Percentiles rank a stretch among this genome's conserved stretches.
Conservation (phyloP, 1,140 invertebrate genomes). For the Drosophila takahashii region DNA sequence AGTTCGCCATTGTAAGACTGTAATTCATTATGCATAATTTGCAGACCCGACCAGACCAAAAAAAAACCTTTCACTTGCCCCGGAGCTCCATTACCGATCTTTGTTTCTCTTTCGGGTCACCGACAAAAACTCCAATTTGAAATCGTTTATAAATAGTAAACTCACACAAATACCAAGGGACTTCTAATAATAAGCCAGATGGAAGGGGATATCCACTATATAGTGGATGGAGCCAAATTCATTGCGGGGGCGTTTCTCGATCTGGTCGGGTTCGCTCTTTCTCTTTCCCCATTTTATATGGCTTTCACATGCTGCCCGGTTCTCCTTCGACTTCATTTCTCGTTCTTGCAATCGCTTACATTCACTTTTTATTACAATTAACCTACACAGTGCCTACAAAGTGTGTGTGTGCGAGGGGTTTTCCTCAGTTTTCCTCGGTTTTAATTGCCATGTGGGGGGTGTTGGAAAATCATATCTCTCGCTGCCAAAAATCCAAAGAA, state of each 20-base stretch:
- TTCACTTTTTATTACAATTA: conserved; percentile 64
- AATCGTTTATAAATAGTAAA: conserved; percentile 56
- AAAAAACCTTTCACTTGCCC: conserved; percentile 59
- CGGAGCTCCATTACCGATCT: conserved; percentile 12
- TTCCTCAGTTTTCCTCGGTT: conserved; percentile 1
- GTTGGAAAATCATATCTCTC: conserved; percentile 24
- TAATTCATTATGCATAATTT: conserved; percentile 23
- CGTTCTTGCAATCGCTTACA: conserved; percentile 48
- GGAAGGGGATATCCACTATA: neutral
- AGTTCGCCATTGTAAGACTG: conserved; percentile 3
- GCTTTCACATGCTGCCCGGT: conserved; percentile 56
- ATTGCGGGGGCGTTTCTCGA: conserved; percentile 70
- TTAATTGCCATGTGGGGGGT: conserved; percentile 48
- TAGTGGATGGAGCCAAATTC: conserved; percentile 28
- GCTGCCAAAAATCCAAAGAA: conserved; percentile 44
- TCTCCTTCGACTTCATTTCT: conserved; percentile 40
- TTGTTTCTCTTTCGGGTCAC: conserved; percentile 8
- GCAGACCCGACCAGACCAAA: neutral
- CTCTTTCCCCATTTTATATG: conserved; percentile 10
- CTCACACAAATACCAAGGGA: conserved; percentile 21
- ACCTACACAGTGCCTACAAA: conserved; percentile 23
- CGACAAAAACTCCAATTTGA: conserved; percentile 33
- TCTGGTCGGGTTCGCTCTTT: conserved; percentile 32
- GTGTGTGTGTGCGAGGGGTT: neutral
- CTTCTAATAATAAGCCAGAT: conserved; percentile 45